phyloP scores from a whole-genome alignment of 2,113 vertebrate genomes.

The Grammomys dolichurus region DNA sequence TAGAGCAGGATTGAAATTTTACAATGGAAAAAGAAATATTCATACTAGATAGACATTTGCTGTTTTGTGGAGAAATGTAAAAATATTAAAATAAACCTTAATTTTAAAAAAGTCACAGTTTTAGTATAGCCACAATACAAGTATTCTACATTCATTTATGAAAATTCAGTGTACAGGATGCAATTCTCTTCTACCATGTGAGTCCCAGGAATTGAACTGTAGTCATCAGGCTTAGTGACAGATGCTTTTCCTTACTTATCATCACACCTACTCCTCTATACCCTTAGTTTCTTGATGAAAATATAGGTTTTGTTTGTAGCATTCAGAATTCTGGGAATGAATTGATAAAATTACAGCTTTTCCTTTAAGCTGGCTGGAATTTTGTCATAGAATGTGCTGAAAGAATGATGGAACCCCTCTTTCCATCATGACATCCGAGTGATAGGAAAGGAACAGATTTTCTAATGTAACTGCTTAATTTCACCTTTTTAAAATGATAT shows the following conservation, averaged over 20 bases:
- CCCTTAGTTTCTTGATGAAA: slow-evolving; percentile 56
- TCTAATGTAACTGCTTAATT: slow-evolving; percentile 74
- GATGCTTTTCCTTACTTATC: too few relatives aligned
- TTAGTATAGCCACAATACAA: background rate
- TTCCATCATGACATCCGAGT: slow-evolving; percentile 60
- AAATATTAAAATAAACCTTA: slow-evolving; percentile 23
- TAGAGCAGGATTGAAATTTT: slow-evolving; percentile 29
- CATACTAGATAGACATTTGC: slow-evolving; percentile 13
- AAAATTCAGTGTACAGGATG: slow-evolving; percentile 12
- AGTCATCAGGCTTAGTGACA: background rate
- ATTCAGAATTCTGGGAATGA: slow-evolving; percentile 35
- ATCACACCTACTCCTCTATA: background rate
- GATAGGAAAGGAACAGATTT: slow-evolving; percentile 75
- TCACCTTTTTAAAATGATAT: slow-evolving; percentile 71
- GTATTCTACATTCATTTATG: slow-evolving; percentile 2
- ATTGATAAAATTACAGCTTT: slow-evolving; percentile 59
- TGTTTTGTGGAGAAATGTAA: background rate
- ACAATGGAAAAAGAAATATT: slow-evolving; percentile 30
- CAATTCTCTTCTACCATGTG: background rate
- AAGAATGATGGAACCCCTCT: slow-evolving; percentile 10
- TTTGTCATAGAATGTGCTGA: slow-evolving; percentile 58
- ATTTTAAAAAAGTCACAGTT: slow-evolving; percentile 16
- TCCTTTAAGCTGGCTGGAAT: background rate
- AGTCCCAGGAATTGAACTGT: background rate
- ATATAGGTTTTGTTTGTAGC: slow-evolving; percentile 54